phyloP scores from a whole-genome alignment of 2,113 vertebrate genomes.

The Vidua macroura region DNA sequence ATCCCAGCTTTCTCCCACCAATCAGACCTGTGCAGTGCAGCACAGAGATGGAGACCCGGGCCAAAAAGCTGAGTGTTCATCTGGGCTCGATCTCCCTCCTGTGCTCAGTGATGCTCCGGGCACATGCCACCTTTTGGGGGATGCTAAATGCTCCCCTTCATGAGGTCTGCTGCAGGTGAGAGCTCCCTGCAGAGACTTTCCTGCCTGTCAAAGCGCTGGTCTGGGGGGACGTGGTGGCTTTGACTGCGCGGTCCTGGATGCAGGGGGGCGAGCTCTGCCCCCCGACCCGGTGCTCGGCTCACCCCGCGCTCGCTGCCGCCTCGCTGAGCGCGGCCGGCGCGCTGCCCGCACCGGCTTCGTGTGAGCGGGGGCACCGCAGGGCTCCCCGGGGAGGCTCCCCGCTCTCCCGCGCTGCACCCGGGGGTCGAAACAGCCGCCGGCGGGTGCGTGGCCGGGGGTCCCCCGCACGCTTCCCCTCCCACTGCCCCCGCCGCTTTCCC shows the following conservation, averaged over 20 bases:
- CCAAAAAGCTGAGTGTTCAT: not conserved
- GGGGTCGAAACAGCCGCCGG: not conserved
- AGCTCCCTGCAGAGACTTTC: not conserved
- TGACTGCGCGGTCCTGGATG: not conserved
- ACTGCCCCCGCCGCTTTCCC: not conserved
- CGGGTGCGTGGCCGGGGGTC: not conserved
- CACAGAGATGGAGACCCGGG: not conserved
- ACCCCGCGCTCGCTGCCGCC: not conserved
- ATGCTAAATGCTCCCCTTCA: not conserved
- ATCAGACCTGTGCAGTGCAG: not conserved
- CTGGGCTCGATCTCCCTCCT: not conserved
- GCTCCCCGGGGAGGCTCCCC: not conserved
- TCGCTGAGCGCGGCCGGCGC: not conserved
- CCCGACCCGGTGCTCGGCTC: not conserved
- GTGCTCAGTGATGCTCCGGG: not conserved
- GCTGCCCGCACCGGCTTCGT: not conserved
- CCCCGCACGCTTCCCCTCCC: not conserved
- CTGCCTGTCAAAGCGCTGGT: not conserved
- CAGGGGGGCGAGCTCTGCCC: not conserved
- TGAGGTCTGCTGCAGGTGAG: not conserved
- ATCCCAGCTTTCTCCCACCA: not conserved
- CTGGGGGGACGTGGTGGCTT: not conserved
- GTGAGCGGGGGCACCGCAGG: not conserved
- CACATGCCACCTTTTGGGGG: not conserved
- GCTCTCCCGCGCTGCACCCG: not conserved